Evolutionary conservation across 2,113 vertebrate species (phyloP), one percentile per base, ranked within the genome.

Genomic region (Camelus dromedarius): DNA sequence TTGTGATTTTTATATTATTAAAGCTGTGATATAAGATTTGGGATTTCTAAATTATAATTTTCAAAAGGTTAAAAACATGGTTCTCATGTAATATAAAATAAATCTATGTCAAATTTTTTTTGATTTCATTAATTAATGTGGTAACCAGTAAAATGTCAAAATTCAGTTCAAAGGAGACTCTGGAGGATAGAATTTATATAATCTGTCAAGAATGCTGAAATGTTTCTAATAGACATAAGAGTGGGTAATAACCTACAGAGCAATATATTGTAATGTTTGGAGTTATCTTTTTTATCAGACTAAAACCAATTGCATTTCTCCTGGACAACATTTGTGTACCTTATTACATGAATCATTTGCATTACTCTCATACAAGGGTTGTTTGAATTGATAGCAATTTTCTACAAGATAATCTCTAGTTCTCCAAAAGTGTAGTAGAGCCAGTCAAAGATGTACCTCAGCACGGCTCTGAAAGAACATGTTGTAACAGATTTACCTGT

Each of bases 221-320:
- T 93, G 3, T 77, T 89, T 96, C n/a, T 75, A 62, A 80, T 69
- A 72, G 35, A 70, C 73, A 6, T 80, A 93, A 91, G 75, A 30
- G 24, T n/a, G 12, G 28, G n/a, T 84, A 50, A 79, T 91, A 52
- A 50, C 7, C 56, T 79, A 32, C 1, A 88, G 42, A 79, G 16
- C 14, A 93, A 73, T 73, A 54, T 28, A 73, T 76, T 56, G 1
- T 89, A 62, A 56, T 88, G 30, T 64, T 89, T 84, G 30, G 20
- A 79, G 7, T 72, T 93, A 60, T 32, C 20, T 70, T 66, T 70
- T 72, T 90, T 82, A 77, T 75, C 16, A 56, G 19, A 38, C 9
- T 93, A 50, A 91, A 91, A 75, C 30, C 50, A 84, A 48, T 60
- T 87, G 7, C 16, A 84, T 88, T 15, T 75, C 35, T 81, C 16